phyloP scores from a whole-genome alignment of 2,888 invertebrate genomes.

The Notodonta dromedarius region DNA sequence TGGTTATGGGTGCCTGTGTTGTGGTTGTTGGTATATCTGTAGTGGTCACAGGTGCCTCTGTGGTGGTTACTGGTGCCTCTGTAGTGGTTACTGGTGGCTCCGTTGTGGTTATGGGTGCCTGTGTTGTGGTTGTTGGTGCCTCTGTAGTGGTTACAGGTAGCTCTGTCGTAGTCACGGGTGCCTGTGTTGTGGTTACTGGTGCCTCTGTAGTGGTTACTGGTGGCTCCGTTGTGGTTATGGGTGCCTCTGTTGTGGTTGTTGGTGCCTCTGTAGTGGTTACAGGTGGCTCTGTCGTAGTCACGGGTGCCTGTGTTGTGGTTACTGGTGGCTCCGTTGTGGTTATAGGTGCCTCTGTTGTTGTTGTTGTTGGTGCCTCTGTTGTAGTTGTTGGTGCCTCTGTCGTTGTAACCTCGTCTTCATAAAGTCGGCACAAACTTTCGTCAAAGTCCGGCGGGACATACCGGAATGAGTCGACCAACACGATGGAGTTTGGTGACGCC shows the following conservation, averaged over 20 bases:
- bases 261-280: conserved; percentile 6
- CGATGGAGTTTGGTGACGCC: conserved; percentile 35
- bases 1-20: background rate
- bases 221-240: too few species aligned
- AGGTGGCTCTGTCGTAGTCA: conserved; percentile 7
- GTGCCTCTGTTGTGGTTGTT: conserved; percentile 9
- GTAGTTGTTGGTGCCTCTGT: conserved; percentile 6
- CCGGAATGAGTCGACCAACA: conserved; percentile 60
- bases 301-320: conserved; percentile 6
- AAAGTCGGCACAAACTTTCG: conserved; percentile 49
- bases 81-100: too few species aligned
- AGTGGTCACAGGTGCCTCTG: too few species aligned
- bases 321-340: background rate
- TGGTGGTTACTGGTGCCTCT: too few species aligned
- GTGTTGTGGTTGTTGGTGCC: too few species aligned
- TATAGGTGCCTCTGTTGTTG: conserved; percentile 11
- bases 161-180: too few species aligned
- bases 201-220: too few species aligned
- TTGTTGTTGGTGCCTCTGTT: conserved; percentile 10
- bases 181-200: too few species aligned
- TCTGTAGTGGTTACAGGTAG: too few species aligned
- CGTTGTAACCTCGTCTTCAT: conserved; percentile 29
- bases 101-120: too few species aligned
- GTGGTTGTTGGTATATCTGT: too few species aligned
- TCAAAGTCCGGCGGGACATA: conserved; percentile 46